These are phyloP conservation scores for Myxocyprinus asiaticus DNA, from an alignment of 2,113 vertebrate species.

Conservation along the genomic window DNA sequence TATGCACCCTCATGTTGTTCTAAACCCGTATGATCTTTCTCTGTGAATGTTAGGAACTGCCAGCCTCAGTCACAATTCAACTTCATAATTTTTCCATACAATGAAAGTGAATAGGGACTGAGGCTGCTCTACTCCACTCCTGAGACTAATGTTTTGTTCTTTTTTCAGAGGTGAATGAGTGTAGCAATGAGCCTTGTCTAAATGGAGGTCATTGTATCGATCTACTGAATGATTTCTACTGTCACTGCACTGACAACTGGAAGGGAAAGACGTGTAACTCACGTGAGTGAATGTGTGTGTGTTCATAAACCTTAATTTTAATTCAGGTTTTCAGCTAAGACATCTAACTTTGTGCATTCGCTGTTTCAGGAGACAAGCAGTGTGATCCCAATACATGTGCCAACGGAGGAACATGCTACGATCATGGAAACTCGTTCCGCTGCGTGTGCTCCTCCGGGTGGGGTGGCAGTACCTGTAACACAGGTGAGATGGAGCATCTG, in stretches of 20 bases:
- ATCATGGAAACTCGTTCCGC: constrained; percentile 87
- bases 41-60: too few species aligned
- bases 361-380: constrained; percentile 84
- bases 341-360: not conserved
- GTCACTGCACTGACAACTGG: constrained; percentile 87
- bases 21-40: too few species aligned
- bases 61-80: too few species aligned
- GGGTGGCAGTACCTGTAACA: constrained; percentile 89
- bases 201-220: constrained; percentile 87
- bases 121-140: too few species aligned
- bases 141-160: not conserved
- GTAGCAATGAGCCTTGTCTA: constrained; percentile 86
- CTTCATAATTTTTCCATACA: too few species aligned
- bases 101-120: too few species aligned
- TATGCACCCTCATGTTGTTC: too few species aligned
- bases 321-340: too few species aligned
- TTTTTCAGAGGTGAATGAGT: constrained; percentile 88
- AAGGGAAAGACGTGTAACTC: constrained; percentile 96
- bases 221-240: constrained; percentile 90
- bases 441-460: constrained; percentile 87
- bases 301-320: too few species aligned
- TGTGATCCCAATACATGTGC: constrained; percentile 90
- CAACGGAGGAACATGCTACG: constrained; percentile 90
- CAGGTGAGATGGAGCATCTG: constrained; percentile 72
- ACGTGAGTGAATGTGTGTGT: constrained; percentile 73